Percentiles rank a stretch among this genome's conserved stretches.
phyloP scores from a whole-genome alignment of 2,888 invertebrate genomes.

The Chalcosyrphus nemorum region DNA sequence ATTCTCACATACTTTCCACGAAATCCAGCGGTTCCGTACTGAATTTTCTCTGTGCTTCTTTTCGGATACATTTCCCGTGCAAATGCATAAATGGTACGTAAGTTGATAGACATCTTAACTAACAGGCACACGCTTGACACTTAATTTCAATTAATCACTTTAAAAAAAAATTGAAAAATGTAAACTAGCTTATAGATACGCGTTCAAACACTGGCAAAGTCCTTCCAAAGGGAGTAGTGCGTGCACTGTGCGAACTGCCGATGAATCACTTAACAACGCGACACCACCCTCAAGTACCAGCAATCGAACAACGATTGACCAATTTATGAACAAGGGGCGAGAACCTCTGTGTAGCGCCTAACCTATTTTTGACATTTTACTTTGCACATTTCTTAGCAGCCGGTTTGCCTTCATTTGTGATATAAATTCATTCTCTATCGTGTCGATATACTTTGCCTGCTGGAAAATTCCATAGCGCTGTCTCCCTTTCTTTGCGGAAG shows the following conservation, averaged over 20 bases:
- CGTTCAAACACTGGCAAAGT: slow-evolving; percentile 15
- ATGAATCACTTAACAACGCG: slow-evolving; percentile 57
- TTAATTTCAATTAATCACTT: slow-evolving; percentile 3
- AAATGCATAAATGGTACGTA: slow-evolving; percentile 86
- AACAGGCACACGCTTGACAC: slow-evolving; percentile 20
- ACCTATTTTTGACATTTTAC: slow-evolving; percentile 70
- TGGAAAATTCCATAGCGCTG: slow-evolving; percentile 33
- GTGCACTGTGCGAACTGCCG: slow-evolving; percentile 38
- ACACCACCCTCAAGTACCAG: slow-evolving; percentile 53
- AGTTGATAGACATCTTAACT: slow-evolving; percentile 80
- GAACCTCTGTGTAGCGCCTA: slow-evolving; percentile 36
- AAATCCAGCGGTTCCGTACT: slow-evolving; percentile 94
- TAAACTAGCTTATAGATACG: slow-evolving; percentile 12
- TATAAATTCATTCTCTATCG: slow-evolving; percentile 20
- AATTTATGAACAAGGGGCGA: slow-evolving; percentile 59
- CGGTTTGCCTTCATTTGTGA: slow-evolving; percentile 53
- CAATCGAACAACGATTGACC: slow-evolving; percentile 55
- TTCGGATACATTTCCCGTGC: slow-evolving; percentile 90
- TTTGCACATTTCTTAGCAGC: slow-evolving; percentile 43
- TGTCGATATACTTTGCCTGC: slow-evolving; percentile 38
- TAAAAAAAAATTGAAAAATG: background rate
- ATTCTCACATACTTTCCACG: slow-evolving; percentile 87
- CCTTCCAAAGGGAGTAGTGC: slow-evolving; percentile 31
- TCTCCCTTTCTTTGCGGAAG: slow-evolving; percentile 48
- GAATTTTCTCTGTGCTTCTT: slow-evolving; percentile 85